Evolutionary conservation across 2,888 invertebrate species (phyloP).

Genomic region (Netelia melanura): DNA sequence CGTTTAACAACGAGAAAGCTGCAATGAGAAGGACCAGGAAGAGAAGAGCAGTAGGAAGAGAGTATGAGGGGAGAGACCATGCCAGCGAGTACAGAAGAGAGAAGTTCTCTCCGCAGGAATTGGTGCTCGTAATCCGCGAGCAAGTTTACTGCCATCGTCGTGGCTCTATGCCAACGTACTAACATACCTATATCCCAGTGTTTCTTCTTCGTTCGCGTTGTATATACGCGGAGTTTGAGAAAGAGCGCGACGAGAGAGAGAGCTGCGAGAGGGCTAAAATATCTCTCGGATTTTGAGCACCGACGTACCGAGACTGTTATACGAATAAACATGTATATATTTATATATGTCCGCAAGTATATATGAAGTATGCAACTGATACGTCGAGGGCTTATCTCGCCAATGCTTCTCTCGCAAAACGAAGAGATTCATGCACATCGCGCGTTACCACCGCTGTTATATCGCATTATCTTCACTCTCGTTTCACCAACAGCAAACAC

Average conservation of each 20-base stretch:
- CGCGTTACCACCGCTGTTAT: conserved; percentile 18
- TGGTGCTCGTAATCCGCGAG: conserved; percentile 77
- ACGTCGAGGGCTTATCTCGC: conserved; percentile 58
- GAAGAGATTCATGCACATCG: conserved; percentile 42
- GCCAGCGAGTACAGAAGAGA: conserved; percentile 64
- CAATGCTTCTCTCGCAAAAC: conserved; percentile 43
- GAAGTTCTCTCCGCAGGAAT: conserved; percentile 74
- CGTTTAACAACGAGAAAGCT: conserved; percentile 69
- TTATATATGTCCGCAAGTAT: conserved; percentile 6
- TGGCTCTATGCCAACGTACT: conserved; percentile 77
- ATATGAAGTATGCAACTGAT: conserved; percentile 11
- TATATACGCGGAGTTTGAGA: conserved; percentile 5
- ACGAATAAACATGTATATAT: background rate
- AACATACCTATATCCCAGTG: conserved; percentile 15
- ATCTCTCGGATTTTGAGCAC: conserved; percentile 39
- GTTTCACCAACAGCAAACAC: conserved; percentile 13
- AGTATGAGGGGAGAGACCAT: background rate
- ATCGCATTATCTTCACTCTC: conserved; percentile 43
- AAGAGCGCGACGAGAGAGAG: conserved; percentile 37
- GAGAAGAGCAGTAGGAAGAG: conserved; percentile 10
- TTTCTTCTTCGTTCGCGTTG: conserved; percentile 21
- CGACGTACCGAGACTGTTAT: conserved; percentile 35
- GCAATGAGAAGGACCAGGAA: conserved; percentile 60
- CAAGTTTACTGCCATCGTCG: conserved; percentile 77
- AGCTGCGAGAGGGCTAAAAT: conserved; percentile 31